Evolutionary conservation across 2,113 vertebrate species (phyloP).

Genomic region (Quiscalus mexicanus): DNA sequence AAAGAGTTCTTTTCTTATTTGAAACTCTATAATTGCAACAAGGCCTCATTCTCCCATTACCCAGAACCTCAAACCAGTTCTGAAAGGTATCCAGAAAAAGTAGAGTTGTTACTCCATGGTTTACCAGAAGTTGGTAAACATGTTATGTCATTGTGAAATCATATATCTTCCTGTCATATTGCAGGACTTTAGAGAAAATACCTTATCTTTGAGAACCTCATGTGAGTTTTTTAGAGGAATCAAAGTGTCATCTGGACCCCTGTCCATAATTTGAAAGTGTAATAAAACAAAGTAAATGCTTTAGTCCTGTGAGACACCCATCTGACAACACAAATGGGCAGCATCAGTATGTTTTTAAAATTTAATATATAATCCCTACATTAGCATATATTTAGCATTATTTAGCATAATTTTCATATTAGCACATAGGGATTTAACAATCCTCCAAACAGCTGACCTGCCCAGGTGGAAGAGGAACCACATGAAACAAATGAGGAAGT

Average conservation of each 20-base stretch:
- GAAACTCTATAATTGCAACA: neutral
- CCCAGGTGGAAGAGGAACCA: neutral
- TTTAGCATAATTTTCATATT: neutral
- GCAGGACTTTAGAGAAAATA: neutral
- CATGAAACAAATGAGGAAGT: neutral
- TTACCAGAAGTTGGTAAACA: neutral
- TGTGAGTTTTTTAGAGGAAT: neutral
- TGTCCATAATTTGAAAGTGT: neutral
- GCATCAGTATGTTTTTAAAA: neutral
- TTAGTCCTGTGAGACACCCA: neutral
- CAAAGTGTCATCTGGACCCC: neutral
- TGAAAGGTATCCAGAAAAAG: neutral
- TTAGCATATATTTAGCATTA: neutral
- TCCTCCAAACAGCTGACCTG: neutral
- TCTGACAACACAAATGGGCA: neutral
- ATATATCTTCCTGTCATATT: neutral
- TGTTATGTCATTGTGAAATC: rapidly evolving
- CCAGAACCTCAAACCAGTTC: rapidly evolving
- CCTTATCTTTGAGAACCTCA: neutral
- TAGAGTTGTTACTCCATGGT: neutral
- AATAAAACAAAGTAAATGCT: neutral
- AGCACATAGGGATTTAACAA: neutral
- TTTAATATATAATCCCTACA: neutral
- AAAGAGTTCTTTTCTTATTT: neutral
- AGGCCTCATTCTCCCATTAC: neutral